Evolutionary conservation across 2,888 invertebrate species (phyloP).

Genomic region (Lordiphosa fenestrarum): DNA sequence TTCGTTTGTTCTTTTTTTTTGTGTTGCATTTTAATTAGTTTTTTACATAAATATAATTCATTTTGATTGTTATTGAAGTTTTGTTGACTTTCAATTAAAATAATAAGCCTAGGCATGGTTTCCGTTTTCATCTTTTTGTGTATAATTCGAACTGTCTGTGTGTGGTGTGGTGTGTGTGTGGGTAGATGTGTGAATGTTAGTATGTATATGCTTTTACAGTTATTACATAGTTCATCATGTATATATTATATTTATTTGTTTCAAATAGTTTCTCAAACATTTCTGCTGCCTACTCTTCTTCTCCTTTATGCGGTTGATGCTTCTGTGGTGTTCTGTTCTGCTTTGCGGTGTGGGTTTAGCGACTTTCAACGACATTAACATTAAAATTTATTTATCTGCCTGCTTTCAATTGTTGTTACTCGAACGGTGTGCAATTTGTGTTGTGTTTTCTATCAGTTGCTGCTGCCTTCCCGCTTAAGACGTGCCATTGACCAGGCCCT

Average conservation of each 20-base stretch:
- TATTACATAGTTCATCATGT: constrained; percentile 62
- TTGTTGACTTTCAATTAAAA: constrained; percentile 48
- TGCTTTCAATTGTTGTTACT: constrained; percentile 31
- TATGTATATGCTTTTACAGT: constrained; percentile 42
- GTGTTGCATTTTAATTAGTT: constrained; percentile 46
- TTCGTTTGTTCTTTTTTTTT: constrained; percentile 26
- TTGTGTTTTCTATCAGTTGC: constrained; percentile 24
- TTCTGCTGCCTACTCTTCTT: constrained; percentile 45
- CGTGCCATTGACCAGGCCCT: constrained; percentile 79
- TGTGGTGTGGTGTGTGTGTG: constrained; percentile 30
- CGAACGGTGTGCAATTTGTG: constrained; percentile 48
- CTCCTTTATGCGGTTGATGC: constrained; percentile 17
- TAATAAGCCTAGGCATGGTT: constrained; percentile 63
- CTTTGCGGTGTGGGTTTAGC: constrained; percentile 29
- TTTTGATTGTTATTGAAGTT: constrained; percentile 56
- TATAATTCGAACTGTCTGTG: constrained; percentile 57
- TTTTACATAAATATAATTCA: constrained; percentile 54
- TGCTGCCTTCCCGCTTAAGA: constrained; percentile 65
- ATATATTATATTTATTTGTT: constrained; percentile 40
- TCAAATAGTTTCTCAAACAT: constrained; percentile 58
- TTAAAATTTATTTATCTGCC: constrained; percentile 49
- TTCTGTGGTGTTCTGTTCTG: constrained; percentile 20
- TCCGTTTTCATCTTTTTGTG: constrained; percentile 49
- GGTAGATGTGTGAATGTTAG: constrained; percentile 30
- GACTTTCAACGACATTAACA: constrained; percentile 46